Percentiles rank a stretch among this genome's conserved stretches.
These are phyloP conservation scores for Sprattus sprattus DNA, from an alignment of 2,113 vertebrate species.

Conservation along the genomic window DNA sequence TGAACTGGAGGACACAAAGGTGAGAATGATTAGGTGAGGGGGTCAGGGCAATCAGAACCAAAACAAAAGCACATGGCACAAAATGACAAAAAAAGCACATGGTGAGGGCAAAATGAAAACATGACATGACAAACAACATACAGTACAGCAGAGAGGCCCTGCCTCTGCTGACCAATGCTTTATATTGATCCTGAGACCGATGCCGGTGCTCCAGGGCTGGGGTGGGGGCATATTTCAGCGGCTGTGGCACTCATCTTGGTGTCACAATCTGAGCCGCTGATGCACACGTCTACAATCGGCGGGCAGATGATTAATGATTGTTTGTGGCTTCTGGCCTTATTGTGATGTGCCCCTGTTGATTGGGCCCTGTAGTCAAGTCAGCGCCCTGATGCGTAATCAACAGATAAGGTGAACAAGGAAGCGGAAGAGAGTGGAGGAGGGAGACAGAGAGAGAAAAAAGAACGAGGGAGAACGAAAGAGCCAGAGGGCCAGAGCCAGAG, in stretches of 20 bases:
- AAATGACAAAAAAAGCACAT: no score
- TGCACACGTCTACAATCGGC: background rate
- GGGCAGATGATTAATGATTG: constrained; percentile 4
- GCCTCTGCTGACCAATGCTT: background rate
- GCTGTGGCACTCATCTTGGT: background rate
- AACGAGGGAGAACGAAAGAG: background rate
- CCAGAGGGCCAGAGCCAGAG: background rate
- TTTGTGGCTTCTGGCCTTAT: background rate
- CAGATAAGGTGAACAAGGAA: background rate
- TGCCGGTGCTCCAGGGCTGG: background rate
- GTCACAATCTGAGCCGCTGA: background rate
- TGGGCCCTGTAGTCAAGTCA: background rate
- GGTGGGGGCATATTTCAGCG: background rate
- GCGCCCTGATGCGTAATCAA: constrained; percentile 4
- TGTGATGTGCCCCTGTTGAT: background rate
- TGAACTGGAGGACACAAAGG: no score
- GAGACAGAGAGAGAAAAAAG: background rate
- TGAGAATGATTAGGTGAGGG: no score
- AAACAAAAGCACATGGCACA: no score
- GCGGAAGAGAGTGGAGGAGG: background rate
- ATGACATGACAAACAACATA: no score
- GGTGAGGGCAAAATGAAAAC: no score
- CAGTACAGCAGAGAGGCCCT: background rate
- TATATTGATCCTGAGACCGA: background rate
- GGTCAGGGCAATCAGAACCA: no score